Conservation (phyloP, 2,113 vertebrate species). For the Epinephelus lanceolatus region DNA sequence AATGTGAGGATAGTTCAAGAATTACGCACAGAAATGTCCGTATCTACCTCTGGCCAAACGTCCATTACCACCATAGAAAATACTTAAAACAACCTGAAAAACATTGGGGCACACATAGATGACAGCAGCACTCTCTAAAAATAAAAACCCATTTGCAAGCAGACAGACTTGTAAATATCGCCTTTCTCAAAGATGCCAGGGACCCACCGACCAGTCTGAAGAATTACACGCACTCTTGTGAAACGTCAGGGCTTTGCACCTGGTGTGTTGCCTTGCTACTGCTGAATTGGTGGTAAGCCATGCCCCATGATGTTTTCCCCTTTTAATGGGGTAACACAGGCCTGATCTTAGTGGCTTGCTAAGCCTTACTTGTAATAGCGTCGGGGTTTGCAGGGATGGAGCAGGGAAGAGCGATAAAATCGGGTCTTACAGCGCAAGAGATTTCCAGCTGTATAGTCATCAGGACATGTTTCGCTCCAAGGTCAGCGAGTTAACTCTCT, state of each 20-base stretch:
- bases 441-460: constrained; percentile 66
- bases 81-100: background rate
- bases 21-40: background rate
- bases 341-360: constrained; percentile 48
- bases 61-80: background rate
- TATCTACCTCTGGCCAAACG: background rate
- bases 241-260: constrained; percentile 74
- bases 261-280: constrained; percentile 67
- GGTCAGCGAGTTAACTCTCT: constrained; percentile 74
- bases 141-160: constrained; percentile 53
- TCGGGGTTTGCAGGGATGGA: constrained; percentile 40
- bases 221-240: constrained; percentile 49
- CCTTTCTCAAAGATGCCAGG: constrained; percentile 58
- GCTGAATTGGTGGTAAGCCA: constrained; percentile 59
- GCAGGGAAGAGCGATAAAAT: constrained; percentile 41
- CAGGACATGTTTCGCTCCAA: constrained; percentile 65
- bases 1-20: background rate
- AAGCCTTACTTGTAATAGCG: constrained; percentile 42
- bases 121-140: constrained; percentile 50
- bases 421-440: constrained; percentile 21
- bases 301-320: constrained; percentile 35
- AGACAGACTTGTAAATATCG: constrained; percentile 73
- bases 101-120: background rate
- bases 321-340: constrained; percentile 55
- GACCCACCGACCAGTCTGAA: constrained; percentile 34